Evolutionary conservation across 1,140 invertebrate species (phyloP), one percentile per base, ranked within the genome.

Genomic region (Heliconius hermathena): DNA sequence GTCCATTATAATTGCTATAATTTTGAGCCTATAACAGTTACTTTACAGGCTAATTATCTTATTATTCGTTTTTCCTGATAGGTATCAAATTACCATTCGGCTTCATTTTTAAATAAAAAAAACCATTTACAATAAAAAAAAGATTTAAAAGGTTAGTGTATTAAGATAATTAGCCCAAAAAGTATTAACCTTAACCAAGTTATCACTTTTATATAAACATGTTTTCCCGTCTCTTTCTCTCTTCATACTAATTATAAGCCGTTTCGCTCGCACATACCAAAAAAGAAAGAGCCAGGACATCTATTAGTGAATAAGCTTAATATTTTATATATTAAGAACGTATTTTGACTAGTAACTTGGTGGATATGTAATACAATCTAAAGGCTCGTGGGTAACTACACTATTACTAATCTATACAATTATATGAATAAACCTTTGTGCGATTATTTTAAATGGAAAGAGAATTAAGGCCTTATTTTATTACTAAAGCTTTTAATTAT

Each of bases 331-430:
- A 66, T 29, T 29, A 66, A 66, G 60, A 66, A 29, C 26, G n/a
- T 66, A 82, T 82, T 85, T 85, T 90, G 90, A 91, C 89, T 91
- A 89, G 90, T 85, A 81, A 83, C 78, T 77, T 87, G 90, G 89
- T 90, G 89, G 90, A 91, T 91, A 91, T 91, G 89, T 90, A 81
- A 84, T 84, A 66, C 60, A 84, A 83, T 86, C 84, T 84, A 85
- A 86, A 85, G 81, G 82, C 83, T 79, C 81, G 82, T 86, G 85
- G 84, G 71, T 84, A 81, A 84, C 60, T 81, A 84, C 85, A 86
- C 81, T 36, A 72, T 84, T 81, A 3, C 60, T 66, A 66, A 3
- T n/a, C 8, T 22, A 57, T 57, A 29, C n/a, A 66, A 66, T 13
- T 66, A 16, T 66, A 66, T 29, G 60, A 66, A 66, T 29, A 66